Percentiles rank a stretch among this genome's conserved stretches.
phyloP scores from a whole-genome alignment of 1,140 invertebrate species.

The Rhyzopertha dominica region DNA sequence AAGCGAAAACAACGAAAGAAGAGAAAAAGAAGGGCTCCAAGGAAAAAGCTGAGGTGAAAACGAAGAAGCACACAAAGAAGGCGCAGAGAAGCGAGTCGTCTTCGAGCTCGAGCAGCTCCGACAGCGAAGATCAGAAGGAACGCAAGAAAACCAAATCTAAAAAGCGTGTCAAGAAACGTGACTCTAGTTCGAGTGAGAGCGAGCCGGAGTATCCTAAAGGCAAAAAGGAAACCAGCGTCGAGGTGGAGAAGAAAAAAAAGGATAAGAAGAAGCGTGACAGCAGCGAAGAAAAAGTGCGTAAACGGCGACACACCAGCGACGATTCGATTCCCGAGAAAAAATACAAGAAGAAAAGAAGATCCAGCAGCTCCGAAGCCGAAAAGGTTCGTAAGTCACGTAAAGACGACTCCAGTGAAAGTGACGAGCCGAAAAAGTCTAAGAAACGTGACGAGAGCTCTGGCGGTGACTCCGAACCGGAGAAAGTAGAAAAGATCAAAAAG shows the following conservation, averaged over 20 bases:
- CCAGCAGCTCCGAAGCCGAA: slow-evolving; percentile 42
- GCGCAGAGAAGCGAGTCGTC: slow-evolving; percentile 36
- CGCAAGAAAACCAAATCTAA: slow-evolving; percentile 46
- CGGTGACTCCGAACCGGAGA: slow-evolving; percentile 42
- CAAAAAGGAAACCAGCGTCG: slow-evolving; percentile 31
- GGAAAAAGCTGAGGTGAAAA: slow-evolving; percentile 42
- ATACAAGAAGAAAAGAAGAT: slow-evolving; percentile 32
- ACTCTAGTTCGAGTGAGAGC: slow-evolving; percentile 42
- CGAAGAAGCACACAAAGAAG: slow-evolving; percentile 33
- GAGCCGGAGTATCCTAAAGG: slow-evolving; percentile 35
- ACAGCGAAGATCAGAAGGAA: slow-evolving; percentile 49
- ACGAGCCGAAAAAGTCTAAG: slow-evolving; percentile 50
- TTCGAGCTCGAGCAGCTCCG: slow-evolving; percentile 44
- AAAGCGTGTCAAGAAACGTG: slow-evolving; percentile 42
- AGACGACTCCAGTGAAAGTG: slow-evolving; percentile 52
- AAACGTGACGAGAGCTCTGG: slow-evolving; percentile 41
- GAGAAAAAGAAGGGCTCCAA: slow-evolving; percentile 47
- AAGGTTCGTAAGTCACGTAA: slow-evolving; percentile 49
- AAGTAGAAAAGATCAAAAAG: slow-evolving; percentile 52
- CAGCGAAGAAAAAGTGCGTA: slow-evolving; percentile 46
- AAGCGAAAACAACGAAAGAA: slow-evolving; percentile 45
- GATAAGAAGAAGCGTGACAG: slow-evolving; percentile 44
- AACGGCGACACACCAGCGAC: slow-evolving; percentile 43
- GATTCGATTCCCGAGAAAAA: slow-evolving; percentile 47
- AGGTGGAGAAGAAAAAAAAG: slow-evolving; percentile 26